phyloP scores from a whole-genome alignment of 2,888 invertebrate genomes.

The Drosophila paranaensis region DNA sequence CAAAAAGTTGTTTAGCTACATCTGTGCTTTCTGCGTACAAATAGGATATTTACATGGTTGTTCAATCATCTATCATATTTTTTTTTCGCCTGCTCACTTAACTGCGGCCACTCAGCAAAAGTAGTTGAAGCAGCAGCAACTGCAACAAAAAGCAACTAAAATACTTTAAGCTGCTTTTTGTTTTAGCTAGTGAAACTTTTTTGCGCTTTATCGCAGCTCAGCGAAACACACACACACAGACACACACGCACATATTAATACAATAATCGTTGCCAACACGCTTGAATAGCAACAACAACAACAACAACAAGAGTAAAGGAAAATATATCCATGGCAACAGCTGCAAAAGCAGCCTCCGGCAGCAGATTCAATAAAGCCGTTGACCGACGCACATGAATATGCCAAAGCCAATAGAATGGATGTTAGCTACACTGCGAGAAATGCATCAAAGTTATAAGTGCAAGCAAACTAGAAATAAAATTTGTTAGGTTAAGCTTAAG shows the following conservation, averaged over 20 bases:
- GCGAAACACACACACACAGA: conserved; percentile 6
- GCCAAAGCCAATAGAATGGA: conserved; percentile 33
- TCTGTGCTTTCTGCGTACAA: not conserved
- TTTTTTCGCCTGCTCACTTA: conserved; percentile 12
- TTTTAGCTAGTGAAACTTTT: conserved; percentile 40
- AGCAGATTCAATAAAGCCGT: conserved; percentile 66
- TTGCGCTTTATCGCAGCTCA: conserved; percentile 42
- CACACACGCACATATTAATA: conserved; percentile 19
- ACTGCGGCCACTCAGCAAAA: conserved; percentile 12
- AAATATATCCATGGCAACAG: conserved; percentile 44
- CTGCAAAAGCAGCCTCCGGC: conserved; percentile 37
- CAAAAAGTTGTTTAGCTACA: not conserved
- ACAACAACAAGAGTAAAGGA: not conserved
- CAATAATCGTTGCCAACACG: conserved; percentile 30
- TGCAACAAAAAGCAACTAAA: conserved; percentile 21
- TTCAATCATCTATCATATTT: not conserved
- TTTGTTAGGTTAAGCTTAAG: too few relatives aligned
- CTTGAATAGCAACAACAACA: conserved; percentile 8
- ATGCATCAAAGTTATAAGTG: not conserved
- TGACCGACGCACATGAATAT: conserved; percentile 56
- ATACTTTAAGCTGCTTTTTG: conserved; percentile 63
- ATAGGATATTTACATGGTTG: conserved; percentile 22
- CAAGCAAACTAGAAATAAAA: too few relatives aligned
- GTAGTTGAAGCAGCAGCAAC: conserved; percentile 1
- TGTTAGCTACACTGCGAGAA: conserved; percentile 8